Conservation (phyloP, 92 coral and sea anemone genomes). For the Actinostola sp. region DNA sequence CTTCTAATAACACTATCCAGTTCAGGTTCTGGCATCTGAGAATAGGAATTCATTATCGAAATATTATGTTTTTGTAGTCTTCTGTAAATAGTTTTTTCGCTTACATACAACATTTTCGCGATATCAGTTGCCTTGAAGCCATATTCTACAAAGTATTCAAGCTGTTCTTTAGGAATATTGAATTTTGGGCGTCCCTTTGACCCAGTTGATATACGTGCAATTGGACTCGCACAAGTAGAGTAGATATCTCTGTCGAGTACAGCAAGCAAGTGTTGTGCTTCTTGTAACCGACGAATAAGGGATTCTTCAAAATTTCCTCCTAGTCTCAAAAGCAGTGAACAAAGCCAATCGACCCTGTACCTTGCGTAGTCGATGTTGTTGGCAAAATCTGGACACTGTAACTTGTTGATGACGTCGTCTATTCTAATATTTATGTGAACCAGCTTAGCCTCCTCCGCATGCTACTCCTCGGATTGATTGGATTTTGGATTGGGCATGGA, state of each 20-base stretch:
- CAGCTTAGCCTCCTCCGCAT: too few species aligned
- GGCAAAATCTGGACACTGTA: too few species aligned
- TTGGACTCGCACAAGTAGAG: not conserved
- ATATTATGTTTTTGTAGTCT: constrained; percentile 50
- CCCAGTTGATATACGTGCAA: constrained; percentile 47
- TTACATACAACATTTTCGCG: constrained; percentile 49
- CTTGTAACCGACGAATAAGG: constrained; percentile 39
- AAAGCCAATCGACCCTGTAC: constrained; percentile 70
- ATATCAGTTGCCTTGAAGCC: constrained; percentile 69
- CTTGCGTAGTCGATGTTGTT: constrained; percentile 51
- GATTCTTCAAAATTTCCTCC: constrained; percentile 50
- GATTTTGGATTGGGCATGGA: too few species aligned
- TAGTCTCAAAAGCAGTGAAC: constrained; percentile 51
- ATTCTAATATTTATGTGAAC: too few species aligned
- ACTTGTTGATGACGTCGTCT: too few species aligned
- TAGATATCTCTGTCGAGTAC: constrained; percentile 21
- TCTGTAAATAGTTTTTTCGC: constrained; percentile 63
- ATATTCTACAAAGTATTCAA: constrained; percentile 34
- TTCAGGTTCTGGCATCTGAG: constrained; percentile 40
- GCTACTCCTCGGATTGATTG: too few species aligned
- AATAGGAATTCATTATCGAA: constrained; percentile 51
- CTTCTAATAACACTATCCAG: constrained; percentile 34
- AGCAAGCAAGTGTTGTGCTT: constrained; percentile 35
- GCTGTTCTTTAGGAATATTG: constrained; percentile 25
- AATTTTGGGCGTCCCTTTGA: constrained; percentile 44